These are phyloP conservation scores for Eledone cirrhosa DNA, from an alignment of 2,888 invertebrate genomes.

Conservation along the genomic window DNA sequence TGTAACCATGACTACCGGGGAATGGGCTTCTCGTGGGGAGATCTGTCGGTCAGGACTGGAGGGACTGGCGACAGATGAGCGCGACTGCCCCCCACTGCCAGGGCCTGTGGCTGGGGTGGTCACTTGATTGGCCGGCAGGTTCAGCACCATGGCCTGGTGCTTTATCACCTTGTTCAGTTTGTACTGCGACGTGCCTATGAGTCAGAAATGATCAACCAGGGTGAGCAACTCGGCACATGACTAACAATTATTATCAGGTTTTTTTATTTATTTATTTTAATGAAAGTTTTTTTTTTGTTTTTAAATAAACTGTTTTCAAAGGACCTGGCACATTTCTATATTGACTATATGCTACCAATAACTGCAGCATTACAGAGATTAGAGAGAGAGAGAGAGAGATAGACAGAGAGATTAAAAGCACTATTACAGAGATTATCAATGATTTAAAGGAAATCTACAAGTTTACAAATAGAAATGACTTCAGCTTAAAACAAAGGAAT, in stretches of 20 bases:
- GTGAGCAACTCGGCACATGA: conserved; percentile 23
- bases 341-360: too few species aligned
- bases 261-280: too few species aligned
- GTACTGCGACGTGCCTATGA: conserved; percentile 39
- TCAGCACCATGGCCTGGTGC: conserved; percentile 35
- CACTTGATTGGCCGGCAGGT: conserved; percentile 34
- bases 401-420: too few species aligned
- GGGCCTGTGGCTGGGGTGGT: conserved; percentile 36
- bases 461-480: too few species aligned
- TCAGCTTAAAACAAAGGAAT: too few species aligned
- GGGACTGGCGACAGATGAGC: conserved; percentile 38
- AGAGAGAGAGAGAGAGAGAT: too few species aligned
- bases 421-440: too few species aligned
- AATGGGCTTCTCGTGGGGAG: conserved; percentile 51
- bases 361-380: too few species aligned
- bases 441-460: too few species aligned
- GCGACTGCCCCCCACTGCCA: conserved; percentile 32
- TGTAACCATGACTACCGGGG: conserved; percentile 65
- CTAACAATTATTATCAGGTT: neutral
- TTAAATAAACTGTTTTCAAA: too few species aligned
- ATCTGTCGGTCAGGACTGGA: conserved; percentile 46
- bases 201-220: conserved; percentile 26
- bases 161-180: conserved; percentile 41
- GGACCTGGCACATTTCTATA: too few species aligned
- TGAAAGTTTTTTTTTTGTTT: too few species aligned